phyloP scores from a whole-genome alignment of 2,113 vertebrate genomes.

The Morone saxatilis region DNA sequence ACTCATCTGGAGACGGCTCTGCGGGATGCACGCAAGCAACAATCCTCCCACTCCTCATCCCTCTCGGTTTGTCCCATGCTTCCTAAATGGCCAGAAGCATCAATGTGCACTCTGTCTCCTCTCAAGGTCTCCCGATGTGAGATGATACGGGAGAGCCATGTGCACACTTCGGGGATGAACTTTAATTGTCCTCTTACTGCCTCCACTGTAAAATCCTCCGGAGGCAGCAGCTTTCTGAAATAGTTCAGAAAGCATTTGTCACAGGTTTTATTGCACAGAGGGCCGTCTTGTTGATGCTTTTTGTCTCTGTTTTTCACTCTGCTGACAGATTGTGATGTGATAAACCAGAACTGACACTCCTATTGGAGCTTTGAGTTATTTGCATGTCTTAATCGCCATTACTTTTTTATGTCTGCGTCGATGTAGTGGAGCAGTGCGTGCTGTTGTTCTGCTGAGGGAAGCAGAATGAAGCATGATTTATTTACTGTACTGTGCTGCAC shows the following conservation, averaged over 20 bases:
- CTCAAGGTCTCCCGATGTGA: constrained; percentile 51
- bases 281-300: neutral
- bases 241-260: constrained; percentile 46
- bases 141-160: constrained; percentile 11
- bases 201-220: constrained; percentile 26
- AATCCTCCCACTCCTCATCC: neutral
- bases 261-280: neutral
- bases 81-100: constrained; percentile 46
- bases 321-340: constrained; percentile 19
- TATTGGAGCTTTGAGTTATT: constrained; percentile 57
- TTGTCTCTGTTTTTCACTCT: neutral
- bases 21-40: constrained; percentile 20
- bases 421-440: constrained; percentile 16
- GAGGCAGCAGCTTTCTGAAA: constrained; percentile 19
- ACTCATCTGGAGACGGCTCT: constrained; percentile 41
- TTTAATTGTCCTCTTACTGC: constrained; percentile 38
- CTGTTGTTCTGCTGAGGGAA: constrained; percentile 61
- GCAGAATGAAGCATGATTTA: constrained; percentile 69
- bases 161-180: constrained; percentile 1
- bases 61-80: constrained; percentile 2
- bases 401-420: constrained; percentile 65
- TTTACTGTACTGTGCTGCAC: constrained; percentile 57
- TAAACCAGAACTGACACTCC: constrained; percentile 8
- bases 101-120: constrained; percentile 24
- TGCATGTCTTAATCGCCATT: constrained; percentile 69